Evolutionary conservation across 2,113 vertebrate genomes (phyloP).

Genomic region (Bos javanicus): DNA sequence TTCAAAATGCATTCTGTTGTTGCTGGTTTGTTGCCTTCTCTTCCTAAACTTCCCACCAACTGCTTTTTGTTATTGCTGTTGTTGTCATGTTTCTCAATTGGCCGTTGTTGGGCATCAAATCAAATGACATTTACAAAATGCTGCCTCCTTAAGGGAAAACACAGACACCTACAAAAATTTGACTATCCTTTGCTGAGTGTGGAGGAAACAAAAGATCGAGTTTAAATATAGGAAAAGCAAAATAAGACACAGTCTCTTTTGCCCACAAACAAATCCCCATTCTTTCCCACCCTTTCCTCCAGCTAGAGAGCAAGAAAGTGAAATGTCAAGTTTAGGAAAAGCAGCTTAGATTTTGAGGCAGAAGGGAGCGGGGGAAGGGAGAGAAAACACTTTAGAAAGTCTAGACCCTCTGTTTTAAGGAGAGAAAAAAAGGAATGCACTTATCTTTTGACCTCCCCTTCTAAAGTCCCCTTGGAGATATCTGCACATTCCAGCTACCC

Average conservation of each 20-base stretch:
- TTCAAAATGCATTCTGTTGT: conserved; percentile 22
- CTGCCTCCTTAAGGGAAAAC: conserved; percentile 35
- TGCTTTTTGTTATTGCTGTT: conserved; percentile 45
- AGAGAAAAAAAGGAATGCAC: not conserved
- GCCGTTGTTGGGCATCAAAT: conserved; percentile 44
- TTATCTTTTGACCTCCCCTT: not conserved
- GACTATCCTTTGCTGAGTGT: not conserved
- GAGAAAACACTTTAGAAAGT: not conserved
- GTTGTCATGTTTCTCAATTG: conserved; percentile 43
- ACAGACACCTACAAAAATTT: conserved; percentile 4
- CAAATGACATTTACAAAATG: conserved; percentile 32
- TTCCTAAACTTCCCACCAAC: conserved; percentile 29
- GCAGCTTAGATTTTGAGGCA: not conserved
- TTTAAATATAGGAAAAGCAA: not conserved
- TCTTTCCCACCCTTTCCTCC: not conserved
- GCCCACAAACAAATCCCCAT: not conserved
- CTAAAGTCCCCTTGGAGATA: not conserved
- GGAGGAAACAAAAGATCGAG: conserved; percentile 17
- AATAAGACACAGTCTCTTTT: not conserved
- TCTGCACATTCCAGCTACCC: not conserved
- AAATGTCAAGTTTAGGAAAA: not conserved
- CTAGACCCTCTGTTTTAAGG: not conserved
- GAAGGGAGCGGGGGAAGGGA: not conserved
- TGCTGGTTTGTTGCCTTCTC: conserved; percentile 32
- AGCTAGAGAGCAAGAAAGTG: not conserved